A percentile compares a stretch with the other conserved stretches of the same genome.
phyloP scores from a whole-genome alignment of 2,113 vertebrate genomes.

The Oxyruncus cristatus region DNA sequence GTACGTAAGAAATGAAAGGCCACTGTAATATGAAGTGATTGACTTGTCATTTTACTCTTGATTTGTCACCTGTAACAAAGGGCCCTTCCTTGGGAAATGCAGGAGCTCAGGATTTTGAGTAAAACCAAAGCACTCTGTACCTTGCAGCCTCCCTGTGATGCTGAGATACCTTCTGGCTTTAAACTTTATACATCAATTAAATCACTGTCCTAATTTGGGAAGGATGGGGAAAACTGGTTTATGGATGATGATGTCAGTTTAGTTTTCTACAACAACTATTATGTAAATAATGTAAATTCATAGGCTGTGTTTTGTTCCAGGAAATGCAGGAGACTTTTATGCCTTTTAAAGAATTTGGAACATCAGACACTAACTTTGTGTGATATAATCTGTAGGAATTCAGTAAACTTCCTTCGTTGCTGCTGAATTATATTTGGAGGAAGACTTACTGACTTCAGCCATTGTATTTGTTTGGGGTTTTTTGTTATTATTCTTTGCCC shows the following conservation, averaged over 20 bases:
- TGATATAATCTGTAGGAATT: background rate
- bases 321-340: background rate
- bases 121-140: rapidly evolving
- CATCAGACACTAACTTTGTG: background rate
- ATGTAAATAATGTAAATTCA: background rate
- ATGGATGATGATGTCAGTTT: background rate
- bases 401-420: background rate
- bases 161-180: background rate
- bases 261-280: background rate
- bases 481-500: background rate
- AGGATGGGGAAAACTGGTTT: background rate
- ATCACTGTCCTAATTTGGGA: background rate
- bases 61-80: background rate
- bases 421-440: background rate
- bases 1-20: background rate
- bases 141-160: background rate
- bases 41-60: background rate
- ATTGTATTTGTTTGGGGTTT: background rate
- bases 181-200: background rate
- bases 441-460: background rate
- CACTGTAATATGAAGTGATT: background rate
- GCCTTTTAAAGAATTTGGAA: background rate
- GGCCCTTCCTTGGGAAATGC: rapidly evolving
- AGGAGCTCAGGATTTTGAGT: background rate
- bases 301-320: background rate